Percentiles rank a stretch among this genome's conserved stretches.
These are phyloP conservation scores for Pteronotus mesoamericanus DNA, from an alignment of 2,797 vertebrate species.

Conservation along the genomic window DNA sequence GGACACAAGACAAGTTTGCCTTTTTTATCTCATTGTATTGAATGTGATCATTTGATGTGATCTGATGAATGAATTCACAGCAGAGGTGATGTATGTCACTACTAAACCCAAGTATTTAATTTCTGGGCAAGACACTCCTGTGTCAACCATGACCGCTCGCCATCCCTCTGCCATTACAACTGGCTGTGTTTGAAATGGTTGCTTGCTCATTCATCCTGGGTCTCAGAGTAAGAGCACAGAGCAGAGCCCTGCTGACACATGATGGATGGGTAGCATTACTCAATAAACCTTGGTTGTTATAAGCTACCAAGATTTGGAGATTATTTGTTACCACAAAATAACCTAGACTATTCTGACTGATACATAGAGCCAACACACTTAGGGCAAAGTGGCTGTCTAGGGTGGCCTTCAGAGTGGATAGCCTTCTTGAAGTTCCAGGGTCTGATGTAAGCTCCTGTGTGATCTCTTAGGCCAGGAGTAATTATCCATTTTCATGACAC, in stretches of 20 bases:
- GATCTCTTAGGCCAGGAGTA: neutral
- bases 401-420: neutral
- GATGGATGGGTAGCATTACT: neutral
- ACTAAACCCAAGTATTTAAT: conserved; percentile 5
- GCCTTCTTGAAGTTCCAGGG: neutral
- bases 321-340: neutral
- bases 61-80: neutral
- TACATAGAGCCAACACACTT: neutral
- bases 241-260: neutral
- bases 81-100: neutral
- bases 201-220: neutral
- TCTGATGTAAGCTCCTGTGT: neutral
- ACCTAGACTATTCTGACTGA: neutral
- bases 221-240: neutral
- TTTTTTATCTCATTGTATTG: neutral
- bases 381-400: neutral
- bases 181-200: neutral
- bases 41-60: neutral
- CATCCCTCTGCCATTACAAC: neutral
- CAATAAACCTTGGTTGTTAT: neutral
- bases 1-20: neutral
- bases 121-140: neutral
- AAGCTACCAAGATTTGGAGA: neutral
- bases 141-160: neutral
- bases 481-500: neutral